Evolutionary conservation across 2,888 invertebrate genomes (phyloP).

Genomic region (Junonia oenone): DNA sequence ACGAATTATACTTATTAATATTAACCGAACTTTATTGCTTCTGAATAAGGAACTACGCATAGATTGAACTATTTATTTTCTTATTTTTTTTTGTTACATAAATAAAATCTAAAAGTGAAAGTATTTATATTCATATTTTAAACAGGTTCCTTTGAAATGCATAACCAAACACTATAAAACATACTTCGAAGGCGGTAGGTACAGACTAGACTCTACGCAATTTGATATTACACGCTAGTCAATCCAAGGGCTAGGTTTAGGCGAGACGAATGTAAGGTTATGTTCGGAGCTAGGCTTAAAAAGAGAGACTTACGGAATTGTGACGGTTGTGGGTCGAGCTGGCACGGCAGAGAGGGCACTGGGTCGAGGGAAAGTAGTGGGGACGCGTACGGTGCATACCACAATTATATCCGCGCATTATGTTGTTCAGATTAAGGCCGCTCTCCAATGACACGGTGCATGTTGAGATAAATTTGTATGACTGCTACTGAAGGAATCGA

Average conservation of each 20-base stretch:
- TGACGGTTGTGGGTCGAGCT: slow-evolving; percentile 63
- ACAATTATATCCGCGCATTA: slow-evolving; percentile 51
- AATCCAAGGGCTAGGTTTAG: background rate
- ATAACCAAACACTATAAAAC: too few relatives aligned
- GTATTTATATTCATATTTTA: too few relatives aligned
- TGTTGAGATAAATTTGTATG: slow-evolving; percentile 16
- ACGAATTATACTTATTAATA: too few relatives aligned
- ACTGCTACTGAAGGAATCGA: slow-evolving; percentile 13
- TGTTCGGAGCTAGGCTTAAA: slow-evolving; percentile 9
- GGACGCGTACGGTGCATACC: slow-evolving; percentile 63
- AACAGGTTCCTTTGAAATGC: too few relatives aligned
- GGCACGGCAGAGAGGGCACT: slow-evolving; percentile 65
- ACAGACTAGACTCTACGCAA: too few relatives aligned
- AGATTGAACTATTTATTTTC: too few relatives aligned
- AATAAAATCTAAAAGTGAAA: too few relatives aligned
- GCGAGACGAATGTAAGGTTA: slow-evolving; percentile 4
- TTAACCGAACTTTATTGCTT: too few relatives aligned
- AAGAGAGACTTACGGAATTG: slow-evolving; percentile 63
- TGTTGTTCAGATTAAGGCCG: slow-evolving; percentile 33
- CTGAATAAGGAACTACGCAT: too few relatives aligned
- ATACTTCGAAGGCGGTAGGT: too few relatives aligned
- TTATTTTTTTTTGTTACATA: too few relatives aligned
- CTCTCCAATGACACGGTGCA: slow-evolving; percentile 30
- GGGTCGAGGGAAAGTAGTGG: slow-evolving; percentile 77
- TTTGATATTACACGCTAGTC: background rate